Evolutionary conservation across 1,140 invertebrate genomes (phyloP), one percentile per base, ranked within the genome.

Genomic region (Chrysomallon squamiferum): DNA sequence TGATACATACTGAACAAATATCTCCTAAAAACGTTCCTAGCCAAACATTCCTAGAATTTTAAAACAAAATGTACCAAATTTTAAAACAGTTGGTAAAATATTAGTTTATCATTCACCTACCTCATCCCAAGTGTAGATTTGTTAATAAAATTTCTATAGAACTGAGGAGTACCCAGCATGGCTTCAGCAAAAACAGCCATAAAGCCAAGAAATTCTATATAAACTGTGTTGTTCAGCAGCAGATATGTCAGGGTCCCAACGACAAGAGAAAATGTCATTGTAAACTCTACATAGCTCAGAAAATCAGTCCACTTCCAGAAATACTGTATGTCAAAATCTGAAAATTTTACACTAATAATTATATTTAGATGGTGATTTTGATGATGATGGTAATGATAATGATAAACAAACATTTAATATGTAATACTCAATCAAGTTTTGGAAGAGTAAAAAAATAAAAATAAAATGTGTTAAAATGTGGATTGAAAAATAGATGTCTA

Each of bases 271-370:
- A 99, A 96, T 2, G 93, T 88, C 54, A 93, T 84, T 87, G 97
- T 91, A 81, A 95, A 99, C 80, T 98, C 93, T 66, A 99, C 77
- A 79, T 98, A 99, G 50, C 95, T 98, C 81, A 93, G 91, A 83
- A 99, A 97, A 86, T 99, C 96, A 65, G 95, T 97, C 97, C 97
- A 99, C 80, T 94, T 92, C 97, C 97, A 99, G 89, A 99, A 99
- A 87, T 93, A 93, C 15, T 67, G 62, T n/a, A 30, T 35, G 57
- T 85, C 76, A 69, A 85, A 79, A 71, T 85, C 84, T 86, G 76
- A 45, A 32, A 32, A 30, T 15, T 18, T n/a, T n/a, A n/a, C n/a
- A n/a, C n/a, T n/a, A n/a, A 20, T 45, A 45, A 45, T 18, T 1
- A 45, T 18, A 49, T 6, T 11, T 49, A 3, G n/a, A 49, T 6